Percentiles rank a stretch among this genome's conserved stretches.
These are phyloP conservation scores for Cheilosia pagana DNA, from an alignment of 2,888 invertebrate genomes.

Conservation along the genomic window DNA sequence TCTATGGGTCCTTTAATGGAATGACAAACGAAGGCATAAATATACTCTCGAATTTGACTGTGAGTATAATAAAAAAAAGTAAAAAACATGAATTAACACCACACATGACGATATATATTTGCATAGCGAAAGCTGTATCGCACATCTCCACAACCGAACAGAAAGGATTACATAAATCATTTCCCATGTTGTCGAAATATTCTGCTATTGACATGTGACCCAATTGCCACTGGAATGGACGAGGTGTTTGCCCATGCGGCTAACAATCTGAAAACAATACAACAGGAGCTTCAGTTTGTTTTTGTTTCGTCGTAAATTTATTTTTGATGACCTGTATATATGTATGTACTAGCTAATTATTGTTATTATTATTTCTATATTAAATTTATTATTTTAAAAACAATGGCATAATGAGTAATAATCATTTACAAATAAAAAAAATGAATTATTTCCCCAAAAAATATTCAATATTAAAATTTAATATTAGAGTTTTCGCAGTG, in stretches of 20 bases:
- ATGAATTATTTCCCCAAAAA: no score
- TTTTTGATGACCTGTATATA: conserved; percentile 31
- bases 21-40: conserved; percentile 74
- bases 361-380: conserved; percentile 16
- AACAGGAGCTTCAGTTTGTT: conserved; percentile 38
- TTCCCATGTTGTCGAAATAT: conserved; percentile 71
- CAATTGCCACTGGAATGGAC: conserved; percentile 64
- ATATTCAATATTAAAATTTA: no score
- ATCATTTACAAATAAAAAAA: no score
- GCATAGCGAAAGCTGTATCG: conserved; percentile 51
- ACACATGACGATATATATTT: conserved; percentile 65
- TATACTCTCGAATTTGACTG: conserved; percentile 70
- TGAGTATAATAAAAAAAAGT: conserved; percentile 52
- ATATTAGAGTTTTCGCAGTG: no score
- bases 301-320: conserved; percentile 41
- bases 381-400: no score
- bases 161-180: conserved; percentile 74
- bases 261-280: conserved; percentile 71
- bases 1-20: conserved; percentile 67
- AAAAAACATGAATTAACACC: conserved; percentile 69
- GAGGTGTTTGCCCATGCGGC: conserved; percentile 64
- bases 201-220: conserved; percentile 76
- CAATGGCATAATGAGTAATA: no score
- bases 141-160: conserved; percentile 48
- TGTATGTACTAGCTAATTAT: conserved; percentile 34